Evolutionary conservation across 2,113 vertebrate species (phyloP).

Genomic region (Spea bombifrons): DNA sequence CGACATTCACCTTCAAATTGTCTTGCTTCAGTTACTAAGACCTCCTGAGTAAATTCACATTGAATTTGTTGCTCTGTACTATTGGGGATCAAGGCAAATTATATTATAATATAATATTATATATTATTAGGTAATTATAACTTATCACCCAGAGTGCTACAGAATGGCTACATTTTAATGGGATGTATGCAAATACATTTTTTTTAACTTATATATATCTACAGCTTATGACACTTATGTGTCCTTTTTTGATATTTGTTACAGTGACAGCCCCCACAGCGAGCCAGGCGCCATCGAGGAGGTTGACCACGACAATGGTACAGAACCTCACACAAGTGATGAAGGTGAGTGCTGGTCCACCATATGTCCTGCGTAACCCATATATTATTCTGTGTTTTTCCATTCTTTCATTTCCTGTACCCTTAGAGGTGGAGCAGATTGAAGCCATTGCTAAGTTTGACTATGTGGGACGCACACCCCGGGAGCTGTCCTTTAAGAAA

Average conservation of each 20-base stretch:
- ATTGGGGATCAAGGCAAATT: no score
- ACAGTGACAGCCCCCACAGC: conserved; percentile 95
- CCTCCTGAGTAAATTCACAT: no score
- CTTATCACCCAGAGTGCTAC: no score
- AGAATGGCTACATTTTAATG: neutral
- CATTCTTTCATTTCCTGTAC: conserved; percentile 43
- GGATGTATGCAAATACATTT: no score
- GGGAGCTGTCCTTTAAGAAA: conserved; percentile 96
- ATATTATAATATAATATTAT: no score
- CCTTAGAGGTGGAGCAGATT: conserved; percentile 92
- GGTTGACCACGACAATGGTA: conserved; percentile 90
- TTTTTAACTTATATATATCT: no score
- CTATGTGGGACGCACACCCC: conserved; percentile 84
- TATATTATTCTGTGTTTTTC: neutral
- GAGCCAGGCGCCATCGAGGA: conserved; percentile 96
- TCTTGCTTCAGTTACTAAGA: no score
- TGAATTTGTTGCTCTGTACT: no score
- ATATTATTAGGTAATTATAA: no score
- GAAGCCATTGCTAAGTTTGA: conserved; percentile 99
- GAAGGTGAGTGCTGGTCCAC: conserved; percentile 77
- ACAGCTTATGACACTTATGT: neutral
- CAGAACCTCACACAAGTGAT: conserved; percentile 93
- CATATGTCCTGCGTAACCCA: neutral
- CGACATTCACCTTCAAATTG: no score
- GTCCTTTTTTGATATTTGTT: conserved; percentile 38